A percentile compares a stretch with the other conserved stretches of the same genome.
These are phyloP conservation scores for Sicus ferrugineus DNA, from an alignment of 2,888 invertebrate genomes.

Conservation along the genomic window DNA sequence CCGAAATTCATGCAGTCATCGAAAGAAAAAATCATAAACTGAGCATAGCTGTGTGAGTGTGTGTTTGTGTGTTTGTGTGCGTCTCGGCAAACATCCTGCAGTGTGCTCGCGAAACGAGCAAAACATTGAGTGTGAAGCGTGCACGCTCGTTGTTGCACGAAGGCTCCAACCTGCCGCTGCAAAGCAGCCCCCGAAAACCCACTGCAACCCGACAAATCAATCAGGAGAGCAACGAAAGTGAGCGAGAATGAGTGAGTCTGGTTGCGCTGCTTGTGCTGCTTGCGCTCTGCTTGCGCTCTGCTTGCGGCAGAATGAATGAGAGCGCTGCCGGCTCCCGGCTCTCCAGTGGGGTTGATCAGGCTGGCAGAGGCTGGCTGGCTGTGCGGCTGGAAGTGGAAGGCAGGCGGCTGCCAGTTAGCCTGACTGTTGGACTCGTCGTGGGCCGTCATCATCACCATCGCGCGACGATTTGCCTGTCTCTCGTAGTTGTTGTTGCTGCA, in stretches of 20 bases:
- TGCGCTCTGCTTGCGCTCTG: conserved; percentile 13
- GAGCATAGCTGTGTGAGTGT: background rate
- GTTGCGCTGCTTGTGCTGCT: too few relatives aligned
- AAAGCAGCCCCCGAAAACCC: background rate
- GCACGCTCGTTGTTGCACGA: background rate
- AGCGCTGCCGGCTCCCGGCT: background rate
- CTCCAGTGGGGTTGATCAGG: conserved; percentile 1
- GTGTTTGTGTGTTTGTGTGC: background rate
- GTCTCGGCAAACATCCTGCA: conserved; percentile 14
- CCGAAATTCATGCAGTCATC: conserved; percentile 31
- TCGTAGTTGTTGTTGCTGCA: conserved; percentile 31
- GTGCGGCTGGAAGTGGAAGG: background rate
- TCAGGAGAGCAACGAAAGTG: background rate
- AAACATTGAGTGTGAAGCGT: conserved; percentile 2
- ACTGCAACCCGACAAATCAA: background rate
- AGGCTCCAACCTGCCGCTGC: conserved; percentile 9
- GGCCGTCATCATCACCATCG: background rate
- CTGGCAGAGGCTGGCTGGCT: conserved; percentile 1
- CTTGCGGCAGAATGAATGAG: background rate
- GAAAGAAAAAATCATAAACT: too few relatives aligned
- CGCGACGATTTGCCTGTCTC: background rate
- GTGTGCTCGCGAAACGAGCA: conserved; percentile 21
- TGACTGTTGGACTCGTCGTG: background rate
- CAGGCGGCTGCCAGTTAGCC: background rate
- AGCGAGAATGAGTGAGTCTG: conserved; percentile 10